phyloP scores from a whole-genome alignment of 2,113 vertebrate species.

The Panthera tigris region DNA sequence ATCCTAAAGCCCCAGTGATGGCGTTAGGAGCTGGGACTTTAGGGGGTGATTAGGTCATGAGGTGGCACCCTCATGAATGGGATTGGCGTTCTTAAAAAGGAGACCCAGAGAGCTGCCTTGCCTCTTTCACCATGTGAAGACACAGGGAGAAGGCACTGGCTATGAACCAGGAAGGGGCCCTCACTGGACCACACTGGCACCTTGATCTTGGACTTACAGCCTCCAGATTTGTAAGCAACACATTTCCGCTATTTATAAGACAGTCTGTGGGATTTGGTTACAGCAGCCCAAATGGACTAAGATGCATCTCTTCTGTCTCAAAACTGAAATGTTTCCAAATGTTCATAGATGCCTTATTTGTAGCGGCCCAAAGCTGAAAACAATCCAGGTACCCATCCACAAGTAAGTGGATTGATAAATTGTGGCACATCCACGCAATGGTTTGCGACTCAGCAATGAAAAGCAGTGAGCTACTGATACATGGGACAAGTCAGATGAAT shows the following conservation, averaged over 20 bases:
- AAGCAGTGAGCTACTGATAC: neutral
- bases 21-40: neutral
- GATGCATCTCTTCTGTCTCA: neutral
- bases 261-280: neutral
- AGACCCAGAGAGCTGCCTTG: neutral
- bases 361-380: neutral
- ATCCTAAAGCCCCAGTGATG: neutral
- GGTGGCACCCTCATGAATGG: neutral
- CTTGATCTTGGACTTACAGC: neutral
- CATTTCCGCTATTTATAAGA: neutral
- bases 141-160: neutral
- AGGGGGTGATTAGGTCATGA: neutral
- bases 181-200: neutral
- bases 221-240: neutral
- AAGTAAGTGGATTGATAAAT: neutral
- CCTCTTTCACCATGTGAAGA: neutral
- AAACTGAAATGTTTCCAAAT: neutral
- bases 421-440: too few species aligned
- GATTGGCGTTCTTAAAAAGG: neutral
- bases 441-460: neutral
- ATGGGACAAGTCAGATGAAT: rapidly evolving
- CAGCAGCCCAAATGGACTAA: neutral
- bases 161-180: neutral
- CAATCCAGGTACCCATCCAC: neutral
- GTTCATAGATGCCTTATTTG: neutral